phyloP scores from a whole-genome alignment of 2,888 invertebrate species.

The Vanessa cardui region DNA sequence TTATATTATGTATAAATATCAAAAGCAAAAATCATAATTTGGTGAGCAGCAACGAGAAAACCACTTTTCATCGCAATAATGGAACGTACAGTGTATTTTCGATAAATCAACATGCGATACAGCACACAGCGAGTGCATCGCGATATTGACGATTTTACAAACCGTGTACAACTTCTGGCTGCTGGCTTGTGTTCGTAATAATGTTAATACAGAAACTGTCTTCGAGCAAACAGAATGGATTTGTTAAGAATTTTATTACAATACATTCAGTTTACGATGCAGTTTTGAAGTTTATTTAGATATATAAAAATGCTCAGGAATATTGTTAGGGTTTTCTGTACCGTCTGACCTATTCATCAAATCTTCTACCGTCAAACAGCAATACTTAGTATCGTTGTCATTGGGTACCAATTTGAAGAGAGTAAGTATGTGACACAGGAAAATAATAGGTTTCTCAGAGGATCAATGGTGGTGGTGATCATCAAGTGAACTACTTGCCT shows the following conservation, averaged over 20 bases:
- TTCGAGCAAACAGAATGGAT: constrained; percentile 10
- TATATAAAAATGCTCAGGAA: no score
- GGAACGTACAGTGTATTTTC: constrained; percentile 36
- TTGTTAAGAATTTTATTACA: neutral
- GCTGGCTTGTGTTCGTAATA: constrained; percentile 29
- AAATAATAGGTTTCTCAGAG: no score
- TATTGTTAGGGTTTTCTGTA: no score
- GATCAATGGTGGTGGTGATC: no score
- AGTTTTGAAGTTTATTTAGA: neutral
- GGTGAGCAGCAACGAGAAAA: constrained; percentile 3
- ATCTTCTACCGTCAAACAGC: no score
- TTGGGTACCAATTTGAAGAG: no score
- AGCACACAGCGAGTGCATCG: constrained; percentile 17
- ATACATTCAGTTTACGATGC: neutral
- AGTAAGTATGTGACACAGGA: no score
- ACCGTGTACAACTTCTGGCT: constrained; percentile 28
- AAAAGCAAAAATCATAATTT: constrained; percentile 2
- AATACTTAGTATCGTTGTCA: no score
- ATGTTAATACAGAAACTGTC: constrained; percentile 11
- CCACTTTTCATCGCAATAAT: constrained; percentile 12
- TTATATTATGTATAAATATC: neutral
- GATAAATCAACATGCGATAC: constrained; percentile 47
- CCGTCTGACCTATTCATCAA: no score
- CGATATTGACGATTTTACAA: constrained; percentile 44
- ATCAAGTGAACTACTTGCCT: no score